A percentile compares a stretch with the other conserved stretches of the same genome.
Evolutionary conservation across 2,888 invertebrate genomes (phyloP).

Genomic region (Microctonus aethiopoides): DNA sequence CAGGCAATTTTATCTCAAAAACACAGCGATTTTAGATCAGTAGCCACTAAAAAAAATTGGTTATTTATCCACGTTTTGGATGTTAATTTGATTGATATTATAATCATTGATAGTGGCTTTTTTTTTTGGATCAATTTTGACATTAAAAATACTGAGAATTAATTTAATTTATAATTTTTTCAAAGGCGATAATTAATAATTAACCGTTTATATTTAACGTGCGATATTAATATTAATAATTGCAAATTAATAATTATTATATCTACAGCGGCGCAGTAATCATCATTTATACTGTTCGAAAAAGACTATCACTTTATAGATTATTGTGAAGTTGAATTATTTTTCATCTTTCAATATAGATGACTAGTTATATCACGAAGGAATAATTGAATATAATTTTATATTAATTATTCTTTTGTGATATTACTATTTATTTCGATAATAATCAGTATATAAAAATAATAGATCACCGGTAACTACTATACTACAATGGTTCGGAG

Average conservation of each 20-base stretch:
- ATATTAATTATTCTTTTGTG: neutral
- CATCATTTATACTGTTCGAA: neutral
- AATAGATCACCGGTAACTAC: constrained; percentile 54
- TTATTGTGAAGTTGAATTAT: neutral
- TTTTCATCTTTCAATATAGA: constrained; percentile 21
- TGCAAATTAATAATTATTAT: neutral
- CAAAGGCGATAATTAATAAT: neutral
- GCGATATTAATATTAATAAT: neutral
- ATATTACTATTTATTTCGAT: constrained; percentile 25
- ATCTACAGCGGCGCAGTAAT: neutral
- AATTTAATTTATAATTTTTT: neutral
- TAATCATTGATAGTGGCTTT: neutral
- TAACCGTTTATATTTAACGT: neutral
- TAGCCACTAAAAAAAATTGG: neutral
- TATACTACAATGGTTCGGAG: constrained; percentile 62
- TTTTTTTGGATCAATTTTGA: neutral
- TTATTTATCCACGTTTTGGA: neutral
- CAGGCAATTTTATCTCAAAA: too few relatives aligned
- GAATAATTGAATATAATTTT: neutral
- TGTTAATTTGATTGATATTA: neutral
- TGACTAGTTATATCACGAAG: neutral
- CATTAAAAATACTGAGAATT: neutral
- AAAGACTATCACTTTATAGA: neutral
- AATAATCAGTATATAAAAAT: constrained; percentile 61
- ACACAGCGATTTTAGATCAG: neutral